These are phyloP conservation scores for Brachyptera putata DNA, from an alignment of 2,888 invertebrate species.

Conservation along the genomic window DNA sequence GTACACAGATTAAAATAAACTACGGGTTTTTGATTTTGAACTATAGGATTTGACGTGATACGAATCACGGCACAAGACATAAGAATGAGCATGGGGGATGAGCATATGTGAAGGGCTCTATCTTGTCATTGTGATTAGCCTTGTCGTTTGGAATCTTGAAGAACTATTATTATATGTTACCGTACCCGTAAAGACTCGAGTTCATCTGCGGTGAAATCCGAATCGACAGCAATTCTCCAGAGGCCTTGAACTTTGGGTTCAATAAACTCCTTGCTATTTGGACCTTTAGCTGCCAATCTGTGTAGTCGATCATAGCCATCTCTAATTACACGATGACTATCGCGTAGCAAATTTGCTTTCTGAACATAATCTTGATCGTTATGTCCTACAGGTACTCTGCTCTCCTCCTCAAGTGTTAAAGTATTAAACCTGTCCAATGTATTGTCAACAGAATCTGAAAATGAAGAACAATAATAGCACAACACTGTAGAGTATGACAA, in stretches of 20 bases:
- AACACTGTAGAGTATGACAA: too few relatives aligned
- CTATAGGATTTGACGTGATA: too few relatives aligned
- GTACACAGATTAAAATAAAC: too few relatives aligned
- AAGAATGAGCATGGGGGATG: too few relatives aligned
- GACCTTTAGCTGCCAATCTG: slow-evolving; percentile 68
- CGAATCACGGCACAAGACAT: too few relatives aligned
- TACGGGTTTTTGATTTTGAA: too few relatives aligned
- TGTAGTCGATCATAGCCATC: slow-evolving; percentile 75
- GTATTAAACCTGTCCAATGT: slow-evolving; percentile 66
- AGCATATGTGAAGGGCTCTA: too few relatives aligned
- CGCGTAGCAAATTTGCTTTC: slow-evolving; percentile 66
- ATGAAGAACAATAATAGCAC: too few relatives aligned
- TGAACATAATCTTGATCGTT: slow-evolving; percentile 58
- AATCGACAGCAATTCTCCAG: slow-evolving; percentile 76
- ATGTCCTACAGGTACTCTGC: slow-evolving; percentile 47
- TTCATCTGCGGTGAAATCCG: slow-evolving; percentile 78
- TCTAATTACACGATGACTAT: slow-evolving; percentile 69
- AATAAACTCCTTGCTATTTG: slow-evolving; percentile 78
- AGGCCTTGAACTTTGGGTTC: slow-evolving; percentile 87
- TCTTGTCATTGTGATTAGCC: too few relatives aligned
- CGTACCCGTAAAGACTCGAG: slow-evolving; percentile 77
- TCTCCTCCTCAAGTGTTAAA: too few relatives aligned
- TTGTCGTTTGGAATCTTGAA: too few relatives aligned
- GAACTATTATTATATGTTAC: background rate
- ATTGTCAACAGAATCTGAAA: slow-evolving; percentile 44